Conservation (phyloP, 2,113 vertebrate genomes). For the Cacatua alba region DNA sequence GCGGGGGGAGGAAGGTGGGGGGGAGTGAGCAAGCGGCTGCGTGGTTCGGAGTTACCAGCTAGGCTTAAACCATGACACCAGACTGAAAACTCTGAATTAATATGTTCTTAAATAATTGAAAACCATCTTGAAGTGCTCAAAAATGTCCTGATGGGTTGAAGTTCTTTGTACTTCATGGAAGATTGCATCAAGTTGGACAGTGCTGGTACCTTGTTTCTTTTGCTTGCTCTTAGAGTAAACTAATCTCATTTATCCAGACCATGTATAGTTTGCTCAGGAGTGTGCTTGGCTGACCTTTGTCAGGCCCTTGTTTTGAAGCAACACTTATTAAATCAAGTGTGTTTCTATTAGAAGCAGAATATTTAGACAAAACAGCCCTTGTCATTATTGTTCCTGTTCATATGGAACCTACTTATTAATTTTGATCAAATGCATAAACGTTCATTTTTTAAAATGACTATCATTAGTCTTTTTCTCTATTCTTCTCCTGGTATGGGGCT, state of each 20-base stretch:
- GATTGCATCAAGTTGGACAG: background rate
- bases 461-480: background rate
- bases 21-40: no score
- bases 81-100: background rate
- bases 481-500: background rate
- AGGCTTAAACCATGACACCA: no score
- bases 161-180: background rate
- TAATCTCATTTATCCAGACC: background rate
- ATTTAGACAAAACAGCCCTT: background rate
- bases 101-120: background rate
- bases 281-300: background rate
- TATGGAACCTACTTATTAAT: background rate
- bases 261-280: background rate
- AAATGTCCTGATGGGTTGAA: background rate
- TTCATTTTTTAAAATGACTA: background rate
- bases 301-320: background rate
- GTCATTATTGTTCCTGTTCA: background rate
- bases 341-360: slow-evolving; percentile 3
- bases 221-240: background rate
- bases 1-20: no score
- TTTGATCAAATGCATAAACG: background rate
- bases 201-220: background rate
- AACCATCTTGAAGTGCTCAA: background rate
- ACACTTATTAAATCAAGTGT: background rate
- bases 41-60: no score